Evolutionary conservation across 2,113 vertebrate species (phyloP).

Genomic region (Saguinus imperator): DNA sequence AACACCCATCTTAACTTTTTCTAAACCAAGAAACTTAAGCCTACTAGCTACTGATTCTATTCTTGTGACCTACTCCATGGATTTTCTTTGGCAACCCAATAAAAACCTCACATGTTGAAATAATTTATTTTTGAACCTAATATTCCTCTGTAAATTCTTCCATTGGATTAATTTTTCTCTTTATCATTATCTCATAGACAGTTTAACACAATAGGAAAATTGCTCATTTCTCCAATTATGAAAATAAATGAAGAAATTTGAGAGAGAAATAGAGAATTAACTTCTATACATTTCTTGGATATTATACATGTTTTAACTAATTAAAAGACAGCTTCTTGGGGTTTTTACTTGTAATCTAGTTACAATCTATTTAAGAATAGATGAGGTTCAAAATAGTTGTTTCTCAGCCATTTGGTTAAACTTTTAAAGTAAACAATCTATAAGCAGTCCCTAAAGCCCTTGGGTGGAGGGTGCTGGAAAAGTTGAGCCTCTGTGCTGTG

Average conservation of each 20-base stretch:
- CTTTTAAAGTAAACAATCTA: not conserved
- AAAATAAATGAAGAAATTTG: slow-evolving; percentile 67
- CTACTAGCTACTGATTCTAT: slow-evolving; percentile 54
- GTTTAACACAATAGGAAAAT: slow-evolving; percentile 73
- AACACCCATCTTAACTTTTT: slow-evolving; percentile 41
- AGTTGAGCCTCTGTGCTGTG: not conserved
- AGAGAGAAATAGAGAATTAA: not conserved
- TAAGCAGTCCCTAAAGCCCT: not conserved
- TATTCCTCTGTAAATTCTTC: slow-evolving; percentile 71
- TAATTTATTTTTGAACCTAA: slow-evolving; percentile 75
- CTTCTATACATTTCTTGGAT: slow-evolving; percentile 3
- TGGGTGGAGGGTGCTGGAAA: not conserved
- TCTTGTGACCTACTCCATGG: slow-evolving; percentile 70
- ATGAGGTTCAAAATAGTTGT: not conserved
- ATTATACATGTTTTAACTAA: slow-evolving; percentile 10
- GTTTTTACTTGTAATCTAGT: slow-evolving; percentile 34
- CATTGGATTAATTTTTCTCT: slow-evolving; percentile 74
- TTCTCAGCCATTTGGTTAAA: not conserved
- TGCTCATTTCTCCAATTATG: slow-evolving; percentile 67
- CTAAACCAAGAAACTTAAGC: slow-evolving; percentile 69
- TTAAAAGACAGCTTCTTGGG: slow-evolving; percentile 11
- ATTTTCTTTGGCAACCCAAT: slow-evolving; percentile 77
- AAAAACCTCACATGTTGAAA: slow-evolving; percentile 75
- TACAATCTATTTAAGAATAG: slow-evolving; percentile 49
- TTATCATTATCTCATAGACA: slow-evolving; percentile 73